Evolutionary conservation across 2,797 vertebrate species (phyloP).

Genomic region (Centropyge bicolor): DNA sequence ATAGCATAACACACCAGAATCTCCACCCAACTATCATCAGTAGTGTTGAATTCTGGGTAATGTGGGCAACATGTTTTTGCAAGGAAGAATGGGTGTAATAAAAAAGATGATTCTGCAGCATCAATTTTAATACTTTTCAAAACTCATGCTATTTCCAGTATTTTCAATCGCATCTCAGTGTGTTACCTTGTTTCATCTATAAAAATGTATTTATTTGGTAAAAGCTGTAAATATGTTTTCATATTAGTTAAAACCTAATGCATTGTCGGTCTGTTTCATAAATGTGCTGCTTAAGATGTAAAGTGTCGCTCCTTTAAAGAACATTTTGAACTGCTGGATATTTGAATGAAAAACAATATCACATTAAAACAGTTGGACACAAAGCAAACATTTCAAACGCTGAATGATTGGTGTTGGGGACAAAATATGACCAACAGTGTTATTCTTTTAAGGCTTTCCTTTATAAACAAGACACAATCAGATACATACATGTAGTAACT

Average conservation of each 20-base stretch:
- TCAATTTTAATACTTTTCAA: too few relatives aligned
- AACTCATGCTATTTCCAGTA: background rate
- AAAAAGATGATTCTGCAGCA: too few relatives aligned
- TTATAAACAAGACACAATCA: background rate
- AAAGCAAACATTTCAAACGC: background rate
- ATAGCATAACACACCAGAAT: background rate
- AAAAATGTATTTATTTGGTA: background rate
- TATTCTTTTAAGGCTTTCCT: background rate
- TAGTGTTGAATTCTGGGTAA: too few relatives aligned
- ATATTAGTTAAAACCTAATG: too few relatives aligned
- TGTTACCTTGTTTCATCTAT: background rate
- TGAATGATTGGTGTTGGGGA: background rate
- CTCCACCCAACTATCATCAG: too few relatives aligned
- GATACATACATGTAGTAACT: background rate
- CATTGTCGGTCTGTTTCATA: too few relatives aligned
- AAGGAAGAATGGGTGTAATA: too few relatives aligned
- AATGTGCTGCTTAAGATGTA: too few relatives aligned
- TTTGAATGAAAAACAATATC: background rate
- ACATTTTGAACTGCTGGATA: background rate
- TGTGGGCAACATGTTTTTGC: too few relatives aligned
- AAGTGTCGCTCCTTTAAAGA: too few relatives aligned
- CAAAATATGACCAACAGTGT: background rate
- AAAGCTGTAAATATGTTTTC: background rate
- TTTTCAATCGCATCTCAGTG: background rate
- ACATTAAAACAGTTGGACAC: background rate